Evolutionary conservation across 1,140 invertebrate species (phyloP).

Genomic region (Pentalonia nigronervosa): DNA sequence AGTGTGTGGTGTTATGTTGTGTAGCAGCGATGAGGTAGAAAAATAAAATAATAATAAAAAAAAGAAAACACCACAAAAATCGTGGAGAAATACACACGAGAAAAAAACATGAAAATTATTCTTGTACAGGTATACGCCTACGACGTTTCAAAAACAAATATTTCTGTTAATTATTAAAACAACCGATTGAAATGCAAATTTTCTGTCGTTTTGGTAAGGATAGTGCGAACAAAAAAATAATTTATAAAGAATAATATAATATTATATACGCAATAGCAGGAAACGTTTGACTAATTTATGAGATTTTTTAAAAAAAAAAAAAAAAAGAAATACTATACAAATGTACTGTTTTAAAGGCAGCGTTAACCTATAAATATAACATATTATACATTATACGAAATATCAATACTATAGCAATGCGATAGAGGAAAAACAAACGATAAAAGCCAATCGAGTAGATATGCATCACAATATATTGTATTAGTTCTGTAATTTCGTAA

Average conservation of each 20-base stretch:
- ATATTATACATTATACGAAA: neutral
- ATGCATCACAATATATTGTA: neutral
- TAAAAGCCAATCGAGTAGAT: neutral
- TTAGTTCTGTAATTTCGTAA: neutral
- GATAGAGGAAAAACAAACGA: neutral
- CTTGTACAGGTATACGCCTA: neutral
- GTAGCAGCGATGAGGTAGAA: constrained; percentile 21
- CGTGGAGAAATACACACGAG: neutral
- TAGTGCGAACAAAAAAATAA: constrained; percentile 37
- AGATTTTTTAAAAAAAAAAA: too few species aligned
- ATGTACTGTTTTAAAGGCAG: neutral
- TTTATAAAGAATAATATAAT: neutral
- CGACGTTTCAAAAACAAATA: neutral
- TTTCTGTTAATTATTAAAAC: constrained; percentile 40
- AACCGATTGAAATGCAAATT: constrained; percentile 45
- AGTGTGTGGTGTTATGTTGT: neutral
- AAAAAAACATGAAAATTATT: constrained; percentile 17
- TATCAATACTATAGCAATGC: neutral
- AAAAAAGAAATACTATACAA: neutral
- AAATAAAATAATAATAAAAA: constrained; percentile 28
- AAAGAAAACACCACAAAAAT: constrained; percentile 50
- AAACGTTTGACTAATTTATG: constrained; percentile 7
- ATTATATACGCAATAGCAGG: neutral
- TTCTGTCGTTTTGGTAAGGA: neutral
- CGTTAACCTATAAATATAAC: neutral